phyloP scores from a whole-genome alignment of 2,888 invertebrate genomes.

The Aphidius colemani region DNA sequence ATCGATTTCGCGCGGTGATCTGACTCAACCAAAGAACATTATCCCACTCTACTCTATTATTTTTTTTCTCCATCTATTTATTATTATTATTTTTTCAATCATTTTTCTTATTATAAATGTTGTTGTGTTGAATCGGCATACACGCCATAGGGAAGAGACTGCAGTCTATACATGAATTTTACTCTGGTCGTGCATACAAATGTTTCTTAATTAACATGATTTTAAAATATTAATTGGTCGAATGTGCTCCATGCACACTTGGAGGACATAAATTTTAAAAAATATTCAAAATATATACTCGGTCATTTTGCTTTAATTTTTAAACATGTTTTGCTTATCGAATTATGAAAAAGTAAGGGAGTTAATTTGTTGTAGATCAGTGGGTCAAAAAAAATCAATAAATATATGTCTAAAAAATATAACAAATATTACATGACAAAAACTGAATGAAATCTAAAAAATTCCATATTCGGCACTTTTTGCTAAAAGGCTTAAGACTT shows the following conservation, averaged over 20 bases:
- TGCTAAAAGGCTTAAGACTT: no score
- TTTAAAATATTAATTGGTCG: conserved; percentile 12
- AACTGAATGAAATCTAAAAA: no score
- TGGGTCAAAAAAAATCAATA: no score
- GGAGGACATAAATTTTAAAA: no score
- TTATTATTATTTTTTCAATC: conserved; percentile 9
- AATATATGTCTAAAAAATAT: no score
- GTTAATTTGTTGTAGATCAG: no score
- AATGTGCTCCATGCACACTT: background rate
- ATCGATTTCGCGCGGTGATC: conserved; percentile 34
- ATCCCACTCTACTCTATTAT: conserved; percentile 27
- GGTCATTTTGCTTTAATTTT: no score
- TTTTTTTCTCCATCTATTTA: background rate
- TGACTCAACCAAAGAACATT: background rate
- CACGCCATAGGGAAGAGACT: conserved; percentile 7
- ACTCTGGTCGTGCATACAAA: conserved; percentile 22
- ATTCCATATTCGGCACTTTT: no score
- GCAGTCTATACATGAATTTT: conserved; percentile 18
- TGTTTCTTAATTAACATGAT: conserved; percentile 29
- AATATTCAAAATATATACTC: no score
- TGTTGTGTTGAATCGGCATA: conserved; percentile 3
- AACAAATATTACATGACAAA: no score
- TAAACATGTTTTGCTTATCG: no score
- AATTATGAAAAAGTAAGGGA: no score
- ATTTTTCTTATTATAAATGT: conserved; percentile 4